Percentiles rank a stretch among this genome's conserved stretches.
These are phyloP conservation scores for Vanessa cardui DNA, from an alignment of 2,888 invertebrate genomes.

Conservation along the genomic window DNA sequence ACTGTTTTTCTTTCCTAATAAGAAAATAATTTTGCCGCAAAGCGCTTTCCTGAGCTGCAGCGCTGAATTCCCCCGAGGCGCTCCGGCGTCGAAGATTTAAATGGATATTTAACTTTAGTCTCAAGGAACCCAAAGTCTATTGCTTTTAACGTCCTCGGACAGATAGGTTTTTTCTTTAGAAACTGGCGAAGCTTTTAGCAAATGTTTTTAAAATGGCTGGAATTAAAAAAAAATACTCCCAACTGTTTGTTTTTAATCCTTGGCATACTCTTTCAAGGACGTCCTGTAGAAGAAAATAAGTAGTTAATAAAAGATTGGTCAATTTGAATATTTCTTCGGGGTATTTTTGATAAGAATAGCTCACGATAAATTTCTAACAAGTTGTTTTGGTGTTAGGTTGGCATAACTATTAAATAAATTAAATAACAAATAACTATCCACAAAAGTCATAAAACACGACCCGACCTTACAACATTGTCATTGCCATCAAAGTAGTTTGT, in stretches of 20 bases:
- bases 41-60: slow-evolving; percentile 64
- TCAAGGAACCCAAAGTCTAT: slow-evolving; percentile 78
- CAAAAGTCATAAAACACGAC: not conserved
- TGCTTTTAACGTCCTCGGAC: slow-evolving; percentile 64
- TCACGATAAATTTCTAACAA: too few species aligned
- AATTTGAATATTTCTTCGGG: slow-evolving; percentile 1
- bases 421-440: too few species aligned
- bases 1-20: slow-evolving; percentile 25
- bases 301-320: slow-evolving; percentile 10
- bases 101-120: slow-evolving; percentile 82
- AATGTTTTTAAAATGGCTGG: slow-evolving; percentile 73
- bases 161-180: slow-evolving; percentile 59
- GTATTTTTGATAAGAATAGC: not conserved
- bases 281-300: slow-evolving; percentile 8
- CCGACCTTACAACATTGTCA: not conserved
- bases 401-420: too few species aligned
- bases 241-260: slow-evolving; percentile 45
- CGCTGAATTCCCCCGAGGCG: slow-evolving; percentile 61
- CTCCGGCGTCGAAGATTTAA: slow-evolving; percentile 76
- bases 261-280: slow-evolving; percentile 24
- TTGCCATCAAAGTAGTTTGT: not conserved
- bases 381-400: too few species aligned
- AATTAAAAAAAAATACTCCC: slow-evolving; percentile 51
- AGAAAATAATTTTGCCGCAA: slow-evolving; percentile 40
- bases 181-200: slow-evolving; percentile 74